Evolutionary conservation across 2,888 invertebrate species (phyloP).

Genomic region (Eristalinus aeneus): DNA sequence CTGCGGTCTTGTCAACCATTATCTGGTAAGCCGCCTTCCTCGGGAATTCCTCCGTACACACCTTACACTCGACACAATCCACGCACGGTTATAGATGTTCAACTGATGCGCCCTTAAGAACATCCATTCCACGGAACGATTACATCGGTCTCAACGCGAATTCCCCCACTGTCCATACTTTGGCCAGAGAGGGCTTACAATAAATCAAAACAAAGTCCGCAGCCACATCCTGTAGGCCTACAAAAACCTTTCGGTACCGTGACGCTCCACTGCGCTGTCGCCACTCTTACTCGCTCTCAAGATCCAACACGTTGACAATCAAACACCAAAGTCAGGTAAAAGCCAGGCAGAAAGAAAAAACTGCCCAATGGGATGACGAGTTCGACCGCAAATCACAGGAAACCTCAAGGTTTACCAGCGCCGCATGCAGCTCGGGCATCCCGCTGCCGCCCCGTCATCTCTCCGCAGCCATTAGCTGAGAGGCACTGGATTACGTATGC

Average conservation of each 20-base stretch:
- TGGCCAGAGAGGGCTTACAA: background rate
- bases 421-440: background rate
- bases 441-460: background rate
- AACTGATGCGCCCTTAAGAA: background rate
- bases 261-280: no score
- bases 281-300: background rate
- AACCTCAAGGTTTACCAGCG: constrained; percentile 23
- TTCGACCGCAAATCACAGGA: constrained; percentile 19
- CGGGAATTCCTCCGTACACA: no score
- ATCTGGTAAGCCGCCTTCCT: no score
- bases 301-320: background rate
- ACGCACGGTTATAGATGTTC: no score
- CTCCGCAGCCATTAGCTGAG: background rate
- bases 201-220: constrained; percentile 14
- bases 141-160: background rate
- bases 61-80: no score
- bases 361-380: background rate
- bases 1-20: background rate
- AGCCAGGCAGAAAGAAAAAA: background rate
- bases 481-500: constrained; percentile 50
- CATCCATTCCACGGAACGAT: background rate
- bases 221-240: background rate
- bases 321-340: background rate
- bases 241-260: no score
- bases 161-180: background rate